Evolutionary conservation across 1,140 invertebrate species (phyloP).

Genomic region (Papilio polytes): DNA sequence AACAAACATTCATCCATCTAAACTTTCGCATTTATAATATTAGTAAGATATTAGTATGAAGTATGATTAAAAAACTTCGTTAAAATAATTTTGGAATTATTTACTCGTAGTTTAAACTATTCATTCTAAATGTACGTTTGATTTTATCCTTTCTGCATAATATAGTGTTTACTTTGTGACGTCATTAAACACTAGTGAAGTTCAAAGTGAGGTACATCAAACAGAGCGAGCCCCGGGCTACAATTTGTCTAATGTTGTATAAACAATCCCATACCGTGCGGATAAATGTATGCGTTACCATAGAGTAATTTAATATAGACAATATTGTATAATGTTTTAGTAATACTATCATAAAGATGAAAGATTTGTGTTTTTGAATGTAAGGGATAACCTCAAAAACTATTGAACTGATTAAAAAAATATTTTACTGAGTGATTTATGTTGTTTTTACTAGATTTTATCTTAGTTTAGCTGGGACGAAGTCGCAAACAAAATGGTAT

Average conservation of each 20-base stretch:
- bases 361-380: no score
- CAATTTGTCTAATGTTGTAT: conserved; percentile 40
- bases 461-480: no score
- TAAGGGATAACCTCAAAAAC: no score
- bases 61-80: neutral
- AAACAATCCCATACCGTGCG: conserved; percentile 32
- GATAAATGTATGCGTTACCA: conserved; percentile 18
- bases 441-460: no score
- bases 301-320: conserved; percentile 19
- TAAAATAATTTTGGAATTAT: neutral
- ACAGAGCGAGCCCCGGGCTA: conserved; percentile 14
- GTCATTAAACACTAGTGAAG: conserved; percentile 25
- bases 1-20: no score
- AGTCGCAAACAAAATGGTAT: no score
- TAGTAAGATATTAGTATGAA: no score
- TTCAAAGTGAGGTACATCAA: conserved; percentile 37
- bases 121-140: neutral
- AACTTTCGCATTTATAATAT: no score
- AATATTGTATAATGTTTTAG: conserved; percentile 6
- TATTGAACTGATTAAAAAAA: no score
- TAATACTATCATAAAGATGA: neutral
- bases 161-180: conserved; percentile 28
- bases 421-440: no score
- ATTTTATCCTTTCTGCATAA: conserved; percentile 14
- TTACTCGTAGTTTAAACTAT: neutral